Evolutionary conservation across 2,113 vertebrate species (phyloP), one percentile per base, ranked within the genome.

Genomic region (Rostratula benghalensis): DNA sequence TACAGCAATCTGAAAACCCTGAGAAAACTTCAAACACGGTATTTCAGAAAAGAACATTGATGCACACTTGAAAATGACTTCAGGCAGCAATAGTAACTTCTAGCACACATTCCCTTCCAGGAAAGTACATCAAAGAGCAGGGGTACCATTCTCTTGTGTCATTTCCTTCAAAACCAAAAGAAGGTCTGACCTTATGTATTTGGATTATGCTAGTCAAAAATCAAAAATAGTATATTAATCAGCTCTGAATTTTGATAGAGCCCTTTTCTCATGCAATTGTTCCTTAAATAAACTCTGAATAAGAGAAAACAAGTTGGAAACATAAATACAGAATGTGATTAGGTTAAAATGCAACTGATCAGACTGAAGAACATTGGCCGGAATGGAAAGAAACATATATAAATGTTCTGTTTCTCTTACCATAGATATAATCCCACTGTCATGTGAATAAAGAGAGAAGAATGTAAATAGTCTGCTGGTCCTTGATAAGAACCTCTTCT

Each of bases 91-190:
- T 13, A 68, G 11, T 53, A 94, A 80, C 75, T 86, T 90, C 28
- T 93, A 93, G 39, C 12, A 71, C 1, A 35, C 5, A 85, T 97
- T 91, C 39, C 48, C 13, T 87, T 90, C 83, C 39, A 50, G 94
- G 39, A 94, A 97, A 91, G 28, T 11, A 37, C 43, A 46, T 89
- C 28, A 93, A 95, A 78, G 68, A 76, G 24, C 19, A 63, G 23
- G 31, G 37, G 4, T 43, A 71, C 45, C 11, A 17, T 70, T 87
- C 37, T 41, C 22, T 90, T 70, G 30, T 75, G 74, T 56, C 10
- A 90, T 90, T 97, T 93, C 51, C 54, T 83, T 95, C 51, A 87
- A 83, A 57, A 75, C 82, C 70, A 90, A 84, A 90, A 83, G 83
- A 89, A 89, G 43, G 46, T 22, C 10, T 12, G 10, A 41, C 24